Evolutionary conservation across 2,113 vertebrate species (phyloP).

Genomic region (Atractosteus spatula): DNA sequence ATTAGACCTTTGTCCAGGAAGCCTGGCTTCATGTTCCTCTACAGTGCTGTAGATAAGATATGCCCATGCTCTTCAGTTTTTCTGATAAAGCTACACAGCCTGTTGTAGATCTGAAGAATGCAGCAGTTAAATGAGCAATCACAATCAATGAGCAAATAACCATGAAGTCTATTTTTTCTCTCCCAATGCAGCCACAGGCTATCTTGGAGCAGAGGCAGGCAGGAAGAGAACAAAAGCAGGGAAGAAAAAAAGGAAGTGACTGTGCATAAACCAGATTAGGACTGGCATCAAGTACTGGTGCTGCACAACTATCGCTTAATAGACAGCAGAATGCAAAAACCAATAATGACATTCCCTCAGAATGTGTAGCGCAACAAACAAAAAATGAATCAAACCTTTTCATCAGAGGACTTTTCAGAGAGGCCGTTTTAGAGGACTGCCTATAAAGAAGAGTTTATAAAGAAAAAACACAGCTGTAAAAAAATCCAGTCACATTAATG

Average conservation of each 20-base stretch:
- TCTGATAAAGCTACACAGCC: neutral
- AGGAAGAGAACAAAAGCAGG: conserved; percentile 2
- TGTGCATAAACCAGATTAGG: conserved; percentile 14
- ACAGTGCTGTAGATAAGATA: neutral
- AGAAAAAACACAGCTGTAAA: conserved; percentile 14
- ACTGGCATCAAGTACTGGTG: conserved; percentile 22
- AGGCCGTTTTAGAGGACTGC: conserved; percentile 29
- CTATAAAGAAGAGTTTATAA: neutral
- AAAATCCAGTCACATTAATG: no score
- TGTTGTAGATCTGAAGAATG: conserved; percentile 19
- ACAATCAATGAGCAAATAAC: conserved; percentile 52
- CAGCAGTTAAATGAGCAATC: conserved; percentile 31
- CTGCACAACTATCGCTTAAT: neutral
- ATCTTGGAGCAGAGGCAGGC: conserved; percentile 11
- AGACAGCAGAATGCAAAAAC: conserved; percentile 10
- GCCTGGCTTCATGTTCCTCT: neutral
- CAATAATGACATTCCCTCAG: conserved; percentile 25
- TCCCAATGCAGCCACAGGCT: conserved; percentile 14
- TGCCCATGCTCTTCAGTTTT: neutral
- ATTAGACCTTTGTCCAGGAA: neutral
- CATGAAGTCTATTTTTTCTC: conserved; percentile 26
- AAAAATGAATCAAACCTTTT: conserved; percentile 28
- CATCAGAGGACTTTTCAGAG: conserved; percentile 22
- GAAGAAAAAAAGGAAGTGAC: conserved; percentile 4
- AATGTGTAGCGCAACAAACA: neutral